A percentile compares a stretch with the other conserved stretches of the same genome.
These are phyloP conservation scores for Himantopus leucocephalus DNA, from an alignment of 2,113 vertebrate genomes.

Conservation along the genomic window DNA sequence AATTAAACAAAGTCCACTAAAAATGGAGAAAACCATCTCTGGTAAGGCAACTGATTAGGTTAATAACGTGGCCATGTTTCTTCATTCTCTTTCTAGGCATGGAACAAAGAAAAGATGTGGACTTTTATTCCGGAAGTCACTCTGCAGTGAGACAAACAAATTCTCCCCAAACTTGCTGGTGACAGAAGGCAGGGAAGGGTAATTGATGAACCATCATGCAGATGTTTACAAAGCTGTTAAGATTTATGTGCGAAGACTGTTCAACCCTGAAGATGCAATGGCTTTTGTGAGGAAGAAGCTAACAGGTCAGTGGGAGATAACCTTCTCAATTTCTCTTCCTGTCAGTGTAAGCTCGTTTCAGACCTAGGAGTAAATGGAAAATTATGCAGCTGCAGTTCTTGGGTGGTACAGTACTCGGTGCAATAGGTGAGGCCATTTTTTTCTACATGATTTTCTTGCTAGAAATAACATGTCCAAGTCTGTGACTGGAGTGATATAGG, in stretches of 20 bases:
- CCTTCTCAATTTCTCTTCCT: not conserved
- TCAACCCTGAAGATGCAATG: not conserved
- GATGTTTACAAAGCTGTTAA: not conserved
- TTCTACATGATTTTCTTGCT: not conserved
- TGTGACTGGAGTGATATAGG: not conserved
- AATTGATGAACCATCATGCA: not conserved
- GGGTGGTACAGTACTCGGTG: not conserved
- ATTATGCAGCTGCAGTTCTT: not conserved
- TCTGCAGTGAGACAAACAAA: not conserved
- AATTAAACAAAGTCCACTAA: not conserved
- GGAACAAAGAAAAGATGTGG: not conserved
- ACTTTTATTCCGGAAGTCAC: not conserved
- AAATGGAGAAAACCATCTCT: not conserved
- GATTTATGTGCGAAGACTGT: not conserved
- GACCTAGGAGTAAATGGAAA: not conserved
- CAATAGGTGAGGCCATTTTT: not conserved
- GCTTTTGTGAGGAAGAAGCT: not conserved
- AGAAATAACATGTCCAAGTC: not conserved
- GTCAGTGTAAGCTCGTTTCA: not conserved
- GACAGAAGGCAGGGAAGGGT: not conserved
- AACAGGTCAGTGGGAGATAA: not conserved
- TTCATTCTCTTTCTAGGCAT: not conserved
- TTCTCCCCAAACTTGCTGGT: not conserved
- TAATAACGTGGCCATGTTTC: not conserved
- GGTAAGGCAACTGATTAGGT: not conserved